Evolutionary conservation across 2,888 invertebrate genomes (phyloP).

Genomic region (Plebejus melissa): DNA sequence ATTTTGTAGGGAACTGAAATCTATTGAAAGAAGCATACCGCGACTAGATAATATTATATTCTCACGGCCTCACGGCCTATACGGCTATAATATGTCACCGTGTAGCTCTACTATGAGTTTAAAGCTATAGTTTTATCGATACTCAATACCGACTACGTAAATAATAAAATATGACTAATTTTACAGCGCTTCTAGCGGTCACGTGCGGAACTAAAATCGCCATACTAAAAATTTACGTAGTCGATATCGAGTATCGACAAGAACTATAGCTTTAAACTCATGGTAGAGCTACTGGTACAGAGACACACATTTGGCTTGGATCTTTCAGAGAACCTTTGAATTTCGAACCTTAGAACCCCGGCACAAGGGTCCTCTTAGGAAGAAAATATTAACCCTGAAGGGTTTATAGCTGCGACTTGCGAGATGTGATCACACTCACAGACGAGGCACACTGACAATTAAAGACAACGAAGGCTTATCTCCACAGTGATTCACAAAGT

Average conservation of each 20-base stretch:
- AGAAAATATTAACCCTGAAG: not conserved
- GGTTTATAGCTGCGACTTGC: constrained; percentile 30
- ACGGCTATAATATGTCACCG: constrained; percentile 35
- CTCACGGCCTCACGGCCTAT: constrained; percentile 40
- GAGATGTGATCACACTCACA: not conserved
- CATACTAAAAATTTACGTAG: no score
- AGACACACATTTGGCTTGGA: constrained; percentile 36
- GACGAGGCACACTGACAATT: not conserved
- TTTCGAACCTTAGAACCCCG: not conserved
- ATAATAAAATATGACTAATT: no score
- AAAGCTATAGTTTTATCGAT: no score
- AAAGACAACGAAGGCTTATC: not conserved
- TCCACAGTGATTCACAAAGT: no score
- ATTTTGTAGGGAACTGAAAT: constrained; percentile 11
- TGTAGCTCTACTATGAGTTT: no score
- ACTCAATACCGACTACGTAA: no score
- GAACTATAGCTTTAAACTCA: no score
- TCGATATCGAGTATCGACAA: no score
- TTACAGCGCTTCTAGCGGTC: no score
- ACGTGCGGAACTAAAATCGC: no score
- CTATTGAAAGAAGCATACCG: not conserved
- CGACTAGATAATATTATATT: constrained; percentile 32
- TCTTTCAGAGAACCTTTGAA: not conserved
- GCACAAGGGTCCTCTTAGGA: not conserved
- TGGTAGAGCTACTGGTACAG: constrained; percentile 33